Base-by-base conservation (phyloP, 2,797 vertebrate species). In the Eulemur rubriventer region DNA sequence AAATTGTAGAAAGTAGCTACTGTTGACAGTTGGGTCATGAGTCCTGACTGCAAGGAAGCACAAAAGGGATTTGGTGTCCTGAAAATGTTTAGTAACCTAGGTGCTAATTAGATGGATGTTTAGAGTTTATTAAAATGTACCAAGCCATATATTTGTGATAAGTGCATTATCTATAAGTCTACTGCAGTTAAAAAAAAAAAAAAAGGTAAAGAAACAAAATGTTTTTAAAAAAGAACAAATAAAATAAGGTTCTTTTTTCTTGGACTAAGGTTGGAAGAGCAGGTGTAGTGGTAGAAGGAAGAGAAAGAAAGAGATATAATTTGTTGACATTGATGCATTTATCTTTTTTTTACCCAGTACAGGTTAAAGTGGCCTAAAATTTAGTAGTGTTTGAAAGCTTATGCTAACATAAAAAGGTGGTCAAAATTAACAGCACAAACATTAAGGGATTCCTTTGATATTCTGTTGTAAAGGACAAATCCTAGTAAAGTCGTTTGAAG, bases 381-480 rank as follows among this genome's bases (percentile, higher is more conserved):
- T 55, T 55, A 75, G 35, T 67, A 88, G 88, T 22, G 43, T 43
- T 84, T 24, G n/a, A 26, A 69, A 97, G 92, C 78, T 57, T 97
- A 63, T 20, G 61, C 20, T 84, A 88, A 92, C 6, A 85, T 67
- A 16, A 90, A 97, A 97, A 97, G 16, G 26, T 83, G 76, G 80
- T 91, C 95, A 97, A 94, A 98, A 96, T 92, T 92, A 96, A 83
- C 69, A 50, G 41, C 97, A 98, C 98, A 98, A 98, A 98, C 92
- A 83, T 97, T 97, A 96, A 97, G 98, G 98, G 98, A 96, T 91
- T 89, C 96, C 98, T 99, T 99, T 99, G 98, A 99, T 99, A 99
- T 95, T 97, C 97, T 92, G 98, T 97, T 96, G 95, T 92, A 97
- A 91, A 97, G 75, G 97, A 97, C 91, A 98, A 98, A 98, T 98